Evolutionary conservation across 2,113 vertebrate genomes (phyloP).

Genomic region (Xiphophorus hellerii): DNA sequence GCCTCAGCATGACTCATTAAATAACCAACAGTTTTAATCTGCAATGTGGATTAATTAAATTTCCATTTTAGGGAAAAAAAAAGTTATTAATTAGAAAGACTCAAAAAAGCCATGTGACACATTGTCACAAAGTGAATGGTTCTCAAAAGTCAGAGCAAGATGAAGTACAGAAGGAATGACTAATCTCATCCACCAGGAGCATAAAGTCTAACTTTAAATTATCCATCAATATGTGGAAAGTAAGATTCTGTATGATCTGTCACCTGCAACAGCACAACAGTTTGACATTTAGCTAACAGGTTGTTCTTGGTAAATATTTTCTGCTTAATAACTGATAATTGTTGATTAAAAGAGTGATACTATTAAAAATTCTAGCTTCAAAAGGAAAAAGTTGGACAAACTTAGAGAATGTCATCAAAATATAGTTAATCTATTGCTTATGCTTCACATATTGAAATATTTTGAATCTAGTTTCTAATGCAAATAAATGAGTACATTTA

Average conservation of each 20-base stretch:
- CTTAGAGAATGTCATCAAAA: too few relatives aligned
- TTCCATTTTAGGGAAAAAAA: not conserved
- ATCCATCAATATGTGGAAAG: too few relatives aligned
- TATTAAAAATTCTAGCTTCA: too few relatives aligned
- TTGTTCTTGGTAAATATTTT: not conserved
- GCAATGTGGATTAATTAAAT: not conserved
- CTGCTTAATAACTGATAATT: not conserved
- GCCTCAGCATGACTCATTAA: not conserved
- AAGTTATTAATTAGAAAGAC: not conserved
- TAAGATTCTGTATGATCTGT: not conserved
- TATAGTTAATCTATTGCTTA: too few relatives aligned
- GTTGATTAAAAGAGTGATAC: not conserved
- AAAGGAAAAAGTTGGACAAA: too few relatives aligned
- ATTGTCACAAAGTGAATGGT: too few relatives aligned
- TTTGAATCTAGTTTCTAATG: too few relatives aligned
- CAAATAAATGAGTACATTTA: too few relatives aligned
- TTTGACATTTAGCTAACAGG: not conserved
- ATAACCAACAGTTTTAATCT: not conserved
- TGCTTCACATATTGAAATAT: too few relatives aligned
- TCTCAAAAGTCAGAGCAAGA: too few relatives aligned
- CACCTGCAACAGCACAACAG: not conserved
- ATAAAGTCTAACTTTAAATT: too few relatives aligned
- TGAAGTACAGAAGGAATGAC: not conserved
- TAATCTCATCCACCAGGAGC: not conserved
- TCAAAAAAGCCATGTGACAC: too few relatives aligned